Base-by-base conservation (phyloP, 2,888 invertebrate genomes). In the Dryadula phaetusa region DNA sequence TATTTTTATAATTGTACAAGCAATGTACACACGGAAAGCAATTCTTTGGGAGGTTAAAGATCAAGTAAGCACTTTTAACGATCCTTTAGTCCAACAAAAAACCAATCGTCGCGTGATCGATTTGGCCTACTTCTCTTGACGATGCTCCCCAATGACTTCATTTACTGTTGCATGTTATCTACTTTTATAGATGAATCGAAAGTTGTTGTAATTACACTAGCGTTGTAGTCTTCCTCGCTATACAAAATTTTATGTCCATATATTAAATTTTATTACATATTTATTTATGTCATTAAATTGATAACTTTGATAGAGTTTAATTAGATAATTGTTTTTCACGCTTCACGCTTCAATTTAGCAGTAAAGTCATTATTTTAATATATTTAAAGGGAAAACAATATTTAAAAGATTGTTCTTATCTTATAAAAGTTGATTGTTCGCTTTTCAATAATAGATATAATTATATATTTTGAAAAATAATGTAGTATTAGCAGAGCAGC, bases 101-200 rank as follows among this genome's bases (percentile, higher is more conserved):
- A 56, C 66, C 67, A 72, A 73, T 75, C 75, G 74, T 74, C 75
- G 71, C 80, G 75, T 83, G 83, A 86, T 86, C 80, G 76, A 82
- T 82, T 83, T 75, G 86, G 73, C 83, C 85, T 80, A 86, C 80
- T 83, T 84, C 75, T 69, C 58, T 64, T 62, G 72, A 77, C 72
- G 75, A 76, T 74, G 72, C 73, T 75, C 69, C 75, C 54, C 66
- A 60, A 72, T 70, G 73, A 64, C 63, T 64, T 62, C 66, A 70
- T 71, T 68, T 68, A 65, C 47, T 54, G 66, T 49, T 60, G 44
- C 63, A 49, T 22, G 64, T 49, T 67, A 6, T 52, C 49, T 40
- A 47, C 46, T 42, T 46, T 42, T 46, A 18, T 54, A 56, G 18
- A 18, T 34, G 22, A 64, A 60, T 16, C 32, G 44, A 60, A 60